Evolutionary conservation across 2,888 invertebrate genomes (phyloP).

Genomic region (Hemaris fuciformis): DNA sequence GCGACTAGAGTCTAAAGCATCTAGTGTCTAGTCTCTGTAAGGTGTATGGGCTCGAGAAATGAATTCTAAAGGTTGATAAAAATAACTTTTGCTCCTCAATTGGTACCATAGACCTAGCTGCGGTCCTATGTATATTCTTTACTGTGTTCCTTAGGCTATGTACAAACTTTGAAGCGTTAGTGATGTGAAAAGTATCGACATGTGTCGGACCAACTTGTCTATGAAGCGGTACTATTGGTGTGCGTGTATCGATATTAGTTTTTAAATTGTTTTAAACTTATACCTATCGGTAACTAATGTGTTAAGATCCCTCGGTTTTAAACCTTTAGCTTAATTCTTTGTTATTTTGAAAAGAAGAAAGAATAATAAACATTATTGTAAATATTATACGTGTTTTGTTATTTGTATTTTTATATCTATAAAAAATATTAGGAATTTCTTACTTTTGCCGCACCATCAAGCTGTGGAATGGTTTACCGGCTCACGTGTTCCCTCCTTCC

Average conservation of each 20-base stretch:
- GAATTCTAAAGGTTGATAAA: too few relatives aligned
- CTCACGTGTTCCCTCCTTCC: too few relatives aligned
- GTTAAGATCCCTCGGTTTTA: conserved; percentile 63
- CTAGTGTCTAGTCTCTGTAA: too few relatives aligned
- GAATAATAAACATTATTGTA: conserved; percentile 62
- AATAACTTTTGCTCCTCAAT: too few relatives aligned
- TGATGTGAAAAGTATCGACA: conserved; percentile 36
- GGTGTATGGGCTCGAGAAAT: too few relatives aligned
- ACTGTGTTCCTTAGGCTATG: conserved; percentile 4
- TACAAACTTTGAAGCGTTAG: conserved; percentile 24
- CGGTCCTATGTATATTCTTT: not conserved
- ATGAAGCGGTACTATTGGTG: conserved; percentile 17
- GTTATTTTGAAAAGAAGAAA: conserved; percentile 74
- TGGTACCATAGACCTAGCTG: not conserved
- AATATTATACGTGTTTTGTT: conserved; percentile 41
- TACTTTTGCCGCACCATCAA: too few relatives aligned
- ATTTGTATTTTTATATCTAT: too few relatives aligned
- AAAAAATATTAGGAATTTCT: too few relatives aligned
- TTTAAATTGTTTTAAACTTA: conserved; percentile 32
- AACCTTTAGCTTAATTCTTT: conserved; percentile 76
- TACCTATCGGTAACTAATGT: conserved; percentile 46
- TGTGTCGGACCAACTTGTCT: conserved; percentile 53
- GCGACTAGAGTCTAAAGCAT: too few relatives aligned
- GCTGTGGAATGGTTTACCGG: too few relatives aligned
- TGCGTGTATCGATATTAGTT: not conserved